Percentiles rank a stretch among this genome's conserved stretches.
phyloP scores from a whole-genome alignment of 2,888 invertebrate genomes.

The Scrobipalpa atriplicella region DNA sequence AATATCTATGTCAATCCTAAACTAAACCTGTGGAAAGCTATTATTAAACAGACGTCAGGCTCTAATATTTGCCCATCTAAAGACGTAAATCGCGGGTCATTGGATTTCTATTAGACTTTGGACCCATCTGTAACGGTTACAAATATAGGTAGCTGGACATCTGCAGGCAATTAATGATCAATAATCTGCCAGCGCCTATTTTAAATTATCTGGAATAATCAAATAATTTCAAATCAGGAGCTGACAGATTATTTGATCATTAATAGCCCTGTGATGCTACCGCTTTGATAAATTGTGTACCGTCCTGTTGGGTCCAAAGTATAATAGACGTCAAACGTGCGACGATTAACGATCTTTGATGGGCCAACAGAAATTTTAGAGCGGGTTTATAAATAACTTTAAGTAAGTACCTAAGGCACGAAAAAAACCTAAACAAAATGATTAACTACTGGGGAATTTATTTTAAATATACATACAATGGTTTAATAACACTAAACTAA shows the following conservation, averaged over 20 bases:
- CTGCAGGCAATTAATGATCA: not conserved
- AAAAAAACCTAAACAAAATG: too few relatives aligned
- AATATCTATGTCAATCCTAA: not conserved
- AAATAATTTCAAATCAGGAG: not conserved
- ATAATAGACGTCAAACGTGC: not conserved
- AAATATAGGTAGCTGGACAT: not conserved
- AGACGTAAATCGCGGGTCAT: constrained; percentile 2
- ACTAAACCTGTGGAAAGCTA: not conserved
- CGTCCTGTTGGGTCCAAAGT: not conserved
- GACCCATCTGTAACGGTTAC: not conserved
- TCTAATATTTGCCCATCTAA: not conserved
- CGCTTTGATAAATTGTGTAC: too few relatives aligned
- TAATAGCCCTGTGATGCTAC: too few relatives aligned
- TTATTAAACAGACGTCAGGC: not conserved
- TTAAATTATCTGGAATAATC: not conserved
- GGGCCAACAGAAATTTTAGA: not conserved
- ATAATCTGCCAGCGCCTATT: not conserved
- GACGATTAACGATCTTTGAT: constrained; percentile 1
- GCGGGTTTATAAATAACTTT: not conserved
- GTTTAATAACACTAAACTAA: too few relatives aligned
- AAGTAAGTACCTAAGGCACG: not conserved
- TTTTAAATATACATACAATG: too few relatives aligned
- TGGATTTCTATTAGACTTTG: not conserved
- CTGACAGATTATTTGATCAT: not conserved
- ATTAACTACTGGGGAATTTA: too few relatives aligned